These are phyloP conservation scores for Acarapis woodi DNA, from an alignment of 1,140 invertebrate species.

Conservation along the genomic window DNA sequence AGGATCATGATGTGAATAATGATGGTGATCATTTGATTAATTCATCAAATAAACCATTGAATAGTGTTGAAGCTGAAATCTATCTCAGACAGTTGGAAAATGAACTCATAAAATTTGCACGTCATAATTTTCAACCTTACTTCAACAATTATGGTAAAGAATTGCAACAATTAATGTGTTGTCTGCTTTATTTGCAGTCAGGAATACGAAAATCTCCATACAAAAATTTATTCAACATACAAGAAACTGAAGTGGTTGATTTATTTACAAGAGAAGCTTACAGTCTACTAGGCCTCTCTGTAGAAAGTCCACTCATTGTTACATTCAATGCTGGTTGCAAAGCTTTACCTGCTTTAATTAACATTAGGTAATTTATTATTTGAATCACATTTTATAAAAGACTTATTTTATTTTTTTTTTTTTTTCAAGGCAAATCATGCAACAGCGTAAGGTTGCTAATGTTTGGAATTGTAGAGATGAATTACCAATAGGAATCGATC, in stretches of 20 bases:
- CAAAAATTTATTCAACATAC: slow-evolving; percentile 37
- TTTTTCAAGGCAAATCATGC: slow-evolving; percentile 89
- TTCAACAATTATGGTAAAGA: slow-evolving; percentile 50
- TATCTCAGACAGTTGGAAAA: too few species aligned
- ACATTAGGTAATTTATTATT: too few species aligned
- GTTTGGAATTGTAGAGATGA: slow-evolving; percentile 89
- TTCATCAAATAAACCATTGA: too few species aligned
- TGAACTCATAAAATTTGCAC: slow-evolving; percentile 58
- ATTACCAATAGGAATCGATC: slow-evolving; percentile 72
- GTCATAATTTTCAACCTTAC: slow-evolving; percentile 51
- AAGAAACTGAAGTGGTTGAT: slow-evolving; percentile 61
- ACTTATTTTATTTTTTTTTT: too few species aligned
- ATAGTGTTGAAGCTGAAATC: too few species aligned
- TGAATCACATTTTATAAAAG: too few species aligned
- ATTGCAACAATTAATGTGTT: slow-evolving; percentile 65
- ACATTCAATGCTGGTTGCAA: slow-evolving; percentile 70
- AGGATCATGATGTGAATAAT: too few species aligned
- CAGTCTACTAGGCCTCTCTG: slow-evolving; percentile 52
- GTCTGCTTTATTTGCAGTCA: slow-evolving; percentile 43
- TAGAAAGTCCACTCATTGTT: slow-evolving; percentile 46
- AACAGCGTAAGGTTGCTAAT: slow-evolving; percentile 64
- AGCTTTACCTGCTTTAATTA: slow-evolving; percentile 67
- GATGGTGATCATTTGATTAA: too few species aligned
- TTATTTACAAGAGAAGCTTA: slow-evolving; percentile 78
- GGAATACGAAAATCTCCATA: slow-evolving; percentile 54